Evolutionary conservation across 1,140 invertebrate species (phyloP), one percentile per base, ranked within the genome.

Genomic region (Armadillidium nasatum): DNA sequence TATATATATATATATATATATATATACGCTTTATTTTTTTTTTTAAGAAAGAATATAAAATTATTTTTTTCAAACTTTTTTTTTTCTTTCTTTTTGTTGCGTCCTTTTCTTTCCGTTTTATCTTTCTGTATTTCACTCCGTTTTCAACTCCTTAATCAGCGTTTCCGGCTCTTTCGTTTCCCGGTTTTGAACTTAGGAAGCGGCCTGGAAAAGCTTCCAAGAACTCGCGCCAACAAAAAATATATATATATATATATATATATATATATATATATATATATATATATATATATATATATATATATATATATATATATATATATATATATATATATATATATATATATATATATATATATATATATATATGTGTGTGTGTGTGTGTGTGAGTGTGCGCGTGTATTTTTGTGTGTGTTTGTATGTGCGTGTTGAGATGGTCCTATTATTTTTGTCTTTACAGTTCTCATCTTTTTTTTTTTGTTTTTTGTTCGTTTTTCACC

Each of bases 1-100:
- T 43, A 71, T 45, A 71, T 71, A 72, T 72, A 67, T 76, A 73
- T 44, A 76, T 73, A 76, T 68, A 76, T 67, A 9, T 67, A 72
- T 46, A 76, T 73, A 45, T 60, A 72, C 21, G 60, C 44, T 68
- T 60, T 45, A 21, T 44, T 54, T 54, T 21, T 21, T n/a, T n/a
- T n/a, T n/a, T n/a, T 33, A 33, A 33, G 6, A 33, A 33, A 6
- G 33, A 33, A 33, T 6, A 33, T 33, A 6, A 76, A 22, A 13
- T 60, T 60, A 15, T 60, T 2, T 60, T 60, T 2, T 60, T 15
- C 1, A 60, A 60, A 15, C 50, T 60, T 19, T 60, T 60, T 7
- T 60, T 60, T 7, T 7, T 60, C 7, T 60, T 60, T 60, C 7
- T 13, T 60, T 60, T 60, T 7, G 11, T 60, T 50, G 46, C 9